Evolutionary conservation across 2,888 invertebrate genomes (phyloP).

Genomic region (Acleris laterana): DNA sequence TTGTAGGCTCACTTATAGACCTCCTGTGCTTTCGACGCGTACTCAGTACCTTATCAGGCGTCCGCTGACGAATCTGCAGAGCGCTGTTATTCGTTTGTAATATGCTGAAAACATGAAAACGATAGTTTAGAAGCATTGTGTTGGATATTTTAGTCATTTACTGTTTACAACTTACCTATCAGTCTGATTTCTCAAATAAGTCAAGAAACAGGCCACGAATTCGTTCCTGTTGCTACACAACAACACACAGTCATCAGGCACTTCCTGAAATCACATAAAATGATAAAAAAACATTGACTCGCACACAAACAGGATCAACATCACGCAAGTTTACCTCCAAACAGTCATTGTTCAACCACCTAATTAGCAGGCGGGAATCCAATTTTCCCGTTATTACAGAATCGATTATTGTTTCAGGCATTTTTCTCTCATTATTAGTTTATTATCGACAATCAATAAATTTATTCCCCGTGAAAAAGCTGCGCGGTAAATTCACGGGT

Average conservation of each 20-base stretch:
- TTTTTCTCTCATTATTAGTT: conserved; percentile 48
- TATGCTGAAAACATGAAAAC: conserved; percentile 59
- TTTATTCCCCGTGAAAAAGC: conserved; percentile 28
- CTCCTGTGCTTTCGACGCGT: conserved; percentile 63
- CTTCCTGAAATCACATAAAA: conserved; percentile 61
- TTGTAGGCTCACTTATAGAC: conserved; percentile 73
- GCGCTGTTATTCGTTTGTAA: conserved; percentile 70
- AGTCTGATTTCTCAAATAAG: conserved; percentile 82
- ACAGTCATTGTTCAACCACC: conserved; percentile 74
- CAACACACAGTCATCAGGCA: conserved; percentile 66
- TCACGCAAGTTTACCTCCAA: conserved; percentile 70
- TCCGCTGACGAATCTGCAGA: conserved; percentile 61
- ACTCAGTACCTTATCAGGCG: conserved; percentile 68
- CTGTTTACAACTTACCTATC: conserved; percentile 65
- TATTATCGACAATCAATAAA: conserved; percentile 25
- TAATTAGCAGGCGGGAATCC: conserved; percentile 61
- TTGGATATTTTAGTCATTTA: background rate
- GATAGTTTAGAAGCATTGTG: background rate
- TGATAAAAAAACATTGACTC: conserved; percentile 38
- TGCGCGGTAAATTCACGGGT: conserved; percentile 38
- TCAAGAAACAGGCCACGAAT: conserved; percentile 84
- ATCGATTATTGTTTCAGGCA: conserved; percentile 79
- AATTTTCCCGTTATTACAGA: conserved; percentile 74
- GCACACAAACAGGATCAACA: conserved; percentile 32
- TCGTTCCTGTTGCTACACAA: conserved; percentile 73